Evolutionary conservation across 2,888 invertebrate species (phyloP), one percentile per base, ranked within the genome.

Genomic region (Monoplex corrugatus): DNA sequence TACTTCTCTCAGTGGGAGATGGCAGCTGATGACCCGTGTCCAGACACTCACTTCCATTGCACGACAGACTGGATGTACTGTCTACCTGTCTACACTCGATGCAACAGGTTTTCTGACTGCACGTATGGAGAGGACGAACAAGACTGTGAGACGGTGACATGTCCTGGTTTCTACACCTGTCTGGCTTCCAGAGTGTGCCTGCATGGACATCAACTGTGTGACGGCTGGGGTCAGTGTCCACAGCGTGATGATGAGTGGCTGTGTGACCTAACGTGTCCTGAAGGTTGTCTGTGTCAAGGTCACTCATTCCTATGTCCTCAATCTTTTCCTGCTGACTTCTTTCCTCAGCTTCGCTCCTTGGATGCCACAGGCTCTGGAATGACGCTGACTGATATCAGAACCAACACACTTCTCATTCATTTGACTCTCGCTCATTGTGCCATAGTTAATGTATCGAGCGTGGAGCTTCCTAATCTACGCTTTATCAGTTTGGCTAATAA

Each of bases 91-190:
- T 78, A 78, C 40, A 78, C 78, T 2, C 78, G 78, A 38, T 78
- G 78, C 40, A 78, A 78, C n/a, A 23, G 40, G n/a, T 19, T 78
- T 40, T 78, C 78, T 40, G 78, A 78, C 78, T 72, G 72, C 19
- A 35, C 35, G 32, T 8, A 72, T 35, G 72, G 72, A 23, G 72
- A 72, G 35, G 72, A 78, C 23, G 78, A 78, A 40, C 78, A 40
- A 13, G 19, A 40, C 40, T 78, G 78, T 2, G 19, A 40, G 40
- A 40, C 1, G n/a, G 40, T 78, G 16, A 38, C 40, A 16, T 78
- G 78, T 40, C 40, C 78, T 40, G 78, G 78, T 16, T 78, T 78
- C 6, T 78, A 78, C 23, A 19, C 16, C 2, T 78, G 78, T 40
- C 8, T 19, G 23, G 13, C 40, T 78, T 78, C 78, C 19, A 78